Evolutionary conservation across 2,113 vertebrate species (phyloP), one percentile per base, ranked within the genome.

Genomic region (Leptodactylus fuscus): DNA sequence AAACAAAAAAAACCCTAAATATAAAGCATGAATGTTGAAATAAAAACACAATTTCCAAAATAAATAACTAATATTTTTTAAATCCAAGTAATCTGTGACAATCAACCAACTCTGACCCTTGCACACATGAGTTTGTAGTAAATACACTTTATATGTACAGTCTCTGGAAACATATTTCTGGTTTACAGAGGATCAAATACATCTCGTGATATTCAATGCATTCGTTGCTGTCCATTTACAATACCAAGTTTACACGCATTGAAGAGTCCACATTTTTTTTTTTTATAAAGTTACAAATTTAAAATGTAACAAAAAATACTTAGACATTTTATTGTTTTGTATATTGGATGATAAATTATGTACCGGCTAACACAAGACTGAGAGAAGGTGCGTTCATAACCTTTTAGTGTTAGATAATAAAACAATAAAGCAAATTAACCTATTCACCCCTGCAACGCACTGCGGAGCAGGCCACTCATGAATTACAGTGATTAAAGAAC

Each of bases 301-400:
- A 90, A 92, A 91, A 84, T 92, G 92, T 94, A 95, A 95, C 93
- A 94, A 93, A 95, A 94, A 93, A 94, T 95, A 95, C 93, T 91
- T 92, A 92, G 92, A 93, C 91, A 91, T 93, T 93, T 94, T 93
- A 92, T 95, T 95, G 93, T 93, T 93, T 91, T 89, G 93, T 92
- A 93, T 93, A 94, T 91, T 91, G 91, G 88, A 92, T 86, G 93
- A 95, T 95, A 95, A 95, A 95, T 95, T 95, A 95, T 91, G 92
- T 95, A 95, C 92, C 93, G 93, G 94, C 94, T 95, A 95, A 94
- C 94, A 94, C 93, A 94, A 94, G 94, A 94, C 94, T 92, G 93
- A 92, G 91, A 94, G 92, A 94, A 95, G 93, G 94, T 95, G 94
- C 94, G 93, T 94, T 94, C 92, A 93, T 90, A 94, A 94, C 93